phyloP scores from a whole-genome alignment of 2,888 invertebrate species.

The Scotopteryx bipunctaria region DNA sequence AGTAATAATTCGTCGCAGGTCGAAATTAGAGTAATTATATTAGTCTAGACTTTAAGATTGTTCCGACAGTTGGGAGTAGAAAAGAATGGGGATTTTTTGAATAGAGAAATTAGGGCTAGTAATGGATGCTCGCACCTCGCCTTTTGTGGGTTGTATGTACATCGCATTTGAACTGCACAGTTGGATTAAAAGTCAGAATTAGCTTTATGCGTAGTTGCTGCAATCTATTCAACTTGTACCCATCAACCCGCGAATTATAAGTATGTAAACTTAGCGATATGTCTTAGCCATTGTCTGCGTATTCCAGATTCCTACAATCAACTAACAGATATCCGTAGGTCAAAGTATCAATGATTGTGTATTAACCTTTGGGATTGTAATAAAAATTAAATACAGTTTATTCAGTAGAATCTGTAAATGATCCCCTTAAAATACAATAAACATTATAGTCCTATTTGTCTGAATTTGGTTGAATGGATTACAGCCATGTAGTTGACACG shows the following conservation, averaged over 20 bases:
- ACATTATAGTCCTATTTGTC: too few relatives aligned
- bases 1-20: slow-evolving; percentile 29
- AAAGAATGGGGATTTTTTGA: slow-evolving; percentile 13
- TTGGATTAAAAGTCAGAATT: slow-evolving; percentile 1
- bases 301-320: too few relatives aligned
- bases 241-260: too few relatives aligned
- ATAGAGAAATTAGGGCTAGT: slow-evolving; percentile 4
- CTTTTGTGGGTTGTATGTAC: slow-evolving; percentile 1
- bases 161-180: slow-evolving; percentile 11
- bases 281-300: too few relatives aligned
- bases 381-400: too few relatives aligned
- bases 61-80: slow-evolving; percentile 7
- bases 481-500: slow-evolving; percentile 4
- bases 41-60: slow-evolving; percentile 5
- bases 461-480: slow-evolving; percentile 8
- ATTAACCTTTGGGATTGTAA: too few relatives aligned
- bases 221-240: slow-evolving; percentile 9
- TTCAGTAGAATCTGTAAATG: too few relatives aligned
- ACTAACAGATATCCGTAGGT: too few relatives aligned
- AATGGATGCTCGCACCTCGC: slow-evolving; percentile 6
- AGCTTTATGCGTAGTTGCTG: background rate
- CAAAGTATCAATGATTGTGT: too few relatives aligned
- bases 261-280: too few relatives aligned
- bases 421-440: too few relatives aligned
- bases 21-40: slow-evolving; percentile 19